Percentiles rank a stretch among this genome's conserved stretches.
phyloP scores from a whole-genome alignment of 2,888 invertebrate species.

The Nomada hirtipes region DNA sequence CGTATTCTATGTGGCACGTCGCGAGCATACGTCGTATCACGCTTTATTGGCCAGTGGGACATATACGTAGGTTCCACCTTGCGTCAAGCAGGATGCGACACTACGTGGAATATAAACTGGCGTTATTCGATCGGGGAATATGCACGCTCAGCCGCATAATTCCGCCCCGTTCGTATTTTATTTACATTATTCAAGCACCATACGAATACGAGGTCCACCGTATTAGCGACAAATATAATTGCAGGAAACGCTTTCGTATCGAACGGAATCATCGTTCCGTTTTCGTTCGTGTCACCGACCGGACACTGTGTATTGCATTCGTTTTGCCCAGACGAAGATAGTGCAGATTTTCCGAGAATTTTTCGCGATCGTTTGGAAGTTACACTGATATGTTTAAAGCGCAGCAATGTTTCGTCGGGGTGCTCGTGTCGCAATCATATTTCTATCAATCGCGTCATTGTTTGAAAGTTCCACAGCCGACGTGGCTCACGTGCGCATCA shows the following conservation, averaged over 20 bases:
- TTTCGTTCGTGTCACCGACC: slow-evolving; percentile 35
- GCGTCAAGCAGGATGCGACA: slow-evolving; percentile 49
- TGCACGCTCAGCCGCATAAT: slow-evolving; percentile 26
- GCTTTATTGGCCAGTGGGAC: slow-evolving; percentile 62
- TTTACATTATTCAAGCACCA: slow-evolving; percentile 47
- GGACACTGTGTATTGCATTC: not conserved
- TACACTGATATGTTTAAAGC: too few relatives aligned
- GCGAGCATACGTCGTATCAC: slow-evolving; percentile 47
- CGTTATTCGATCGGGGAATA: slow-evolving; percentile 56
- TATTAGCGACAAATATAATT: slow-evolving; percentile 47
- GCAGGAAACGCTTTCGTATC: slow-evolving; percentile 29
- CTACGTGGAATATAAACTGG: slow-evolving; percentile 57
- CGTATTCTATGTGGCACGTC: slow-evolving; percentile 47
- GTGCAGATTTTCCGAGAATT: not conserved
- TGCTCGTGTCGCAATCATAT: too few relatives aligned
- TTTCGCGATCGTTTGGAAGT: too few relatives aligned
- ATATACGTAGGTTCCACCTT: slow-evolving; percentile 54
- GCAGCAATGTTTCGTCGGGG: too few relatives aligned
- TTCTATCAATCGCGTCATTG: too few relatives aligned
- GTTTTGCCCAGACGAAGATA: not conserved
- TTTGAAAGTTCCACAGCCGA: not conserved
- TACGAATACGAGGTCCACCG: slow-evolving; percentile 13
- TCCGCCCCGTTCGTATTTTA: slow-evolving; percentile 34
- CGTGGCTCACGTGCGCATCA: too few relatives aligned
- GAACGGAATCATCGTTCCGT: slow-evolving; percentile 17